Conservation (phyloP, 2,888 invertebrate genomes). For the Nymphalis urticae region DNA sequence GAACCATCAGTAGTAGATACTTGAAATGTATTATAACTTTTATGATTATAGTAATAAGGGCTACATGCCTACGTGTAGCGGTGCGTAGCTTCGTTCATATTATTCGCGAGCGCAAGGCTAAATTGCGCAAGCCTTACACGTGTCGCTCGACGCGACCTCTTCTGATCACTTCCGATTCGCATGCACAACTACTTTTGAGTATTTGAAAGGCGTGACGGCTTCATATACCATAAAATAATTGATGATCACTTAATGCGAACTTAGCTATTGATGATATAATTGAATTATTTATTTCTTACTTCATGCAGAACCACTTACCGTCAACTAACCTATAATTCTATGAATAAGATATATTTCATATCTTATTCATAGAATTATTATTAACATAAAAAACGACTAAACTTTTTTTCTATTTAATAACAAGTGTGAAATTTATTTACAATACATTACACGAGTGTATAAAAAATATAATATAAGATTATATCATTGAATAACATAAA, state of each 20-base stretch:
- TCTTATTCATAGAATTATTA: too few relatives aligned
- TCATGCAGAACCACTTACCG: too few relatives aligned
- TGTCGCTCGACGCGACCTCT: constrained; percentile 69
- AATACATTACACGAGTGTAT: too few relatives aligned
- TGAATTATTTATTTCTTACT: too few relatives aligned
- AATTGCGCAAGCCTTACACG: constrained; percentile 73
- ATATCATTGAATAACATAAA: constrained; percentile 14
- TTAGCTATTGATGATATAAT: not conserved
- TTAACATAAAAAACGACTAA: too few relatives aligned
- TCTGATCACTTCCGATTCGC: constrained; percentile 78
- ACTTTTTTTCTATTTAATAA: too few relatives aligned
- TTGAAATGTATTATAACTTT: constrained; percentile 12
- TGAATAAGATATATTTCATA: too few relatives aligned
- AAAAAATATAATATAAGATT: too few relatives aligned
- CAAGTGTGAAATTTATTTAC: too few relatives aligned
- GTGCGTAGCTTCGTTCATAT: constrained; percentile 42
- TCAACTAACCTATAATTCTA: too few relatives aligned
- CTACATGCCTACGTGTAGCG: constrained; percentile 13
- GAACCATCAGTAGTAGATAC: not conserved
- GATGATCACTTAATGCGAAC: constrained; percentile 36
- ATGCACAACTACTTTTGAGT: constrained; percentile 63
- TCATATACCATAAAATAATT: constrained; percentile 55
- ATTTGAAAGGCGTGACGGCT: constrained; percentile 64
- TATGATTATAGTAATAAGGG: constrained; percentile 17
- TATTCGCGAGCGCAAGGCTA: constrained; percentile 78